Evolutionary conservation across 2,888 invertebrate species (phyloP), one percentile per base, ranked within the genome.

Genomic region (Fabriciana adippe): DNA sequence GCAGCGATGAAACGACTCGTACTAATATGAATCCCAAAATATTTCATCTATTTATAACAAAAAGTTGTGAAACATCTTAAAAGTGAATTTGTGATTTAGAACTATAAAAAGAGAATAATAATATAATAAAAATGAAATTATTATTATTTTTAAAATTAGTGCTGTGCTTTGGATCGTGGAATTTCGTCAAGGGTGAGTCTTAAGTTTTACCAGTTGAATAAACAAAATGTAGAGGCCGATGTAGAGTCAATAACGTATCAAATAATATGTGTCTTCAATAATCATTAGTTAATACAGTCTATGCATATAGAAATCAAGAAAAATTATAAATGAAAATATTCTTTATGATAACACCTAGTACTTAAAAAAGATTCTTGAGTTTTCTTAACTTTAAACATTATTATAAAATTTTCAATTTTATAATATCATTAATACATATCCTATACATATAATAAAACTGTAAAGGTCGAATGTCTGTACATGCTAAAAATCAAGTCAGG

Each of bases 121-220:
- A 16, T 55, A 8, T 48, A 13, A 14, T 47, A 50, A 80, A 76
- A 75, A 85, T 87, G 86, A 85, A 79, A 74, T 70, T 74, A 56
- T 61, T 71, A 54, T 64, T 77, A 6, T 76, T 83, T 78, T 71
- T 79, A 21, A 69, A 72, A 63, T 73, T 79, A 71, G 80, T 87
- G 77, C 56, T 86, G 73, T 84, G 81, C 77, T 73, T 76, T 67
- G 55, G 80, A 68, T 75, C 74, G 35, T 77, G 74, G 65, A 72
- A 76, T 79, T 76, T 79, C 11, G 80, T 78, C 1, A 73, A 64
- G 60, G 84, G 87, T 88, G 68, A 85, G 86, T 64, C 68, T 61
- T 41, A 35, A 35, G 16, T 67, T 60, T 16, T 13, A 48, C n/a
- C 65, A 66, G 41, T 64, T 69, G 65, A 26, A 51, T 65, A 69